These are phyloP conservation scores for Vulpes vulpes DNA, from an alignment of 2,113 vertebrate genomes.

Conservation along the genomic window DNA sequence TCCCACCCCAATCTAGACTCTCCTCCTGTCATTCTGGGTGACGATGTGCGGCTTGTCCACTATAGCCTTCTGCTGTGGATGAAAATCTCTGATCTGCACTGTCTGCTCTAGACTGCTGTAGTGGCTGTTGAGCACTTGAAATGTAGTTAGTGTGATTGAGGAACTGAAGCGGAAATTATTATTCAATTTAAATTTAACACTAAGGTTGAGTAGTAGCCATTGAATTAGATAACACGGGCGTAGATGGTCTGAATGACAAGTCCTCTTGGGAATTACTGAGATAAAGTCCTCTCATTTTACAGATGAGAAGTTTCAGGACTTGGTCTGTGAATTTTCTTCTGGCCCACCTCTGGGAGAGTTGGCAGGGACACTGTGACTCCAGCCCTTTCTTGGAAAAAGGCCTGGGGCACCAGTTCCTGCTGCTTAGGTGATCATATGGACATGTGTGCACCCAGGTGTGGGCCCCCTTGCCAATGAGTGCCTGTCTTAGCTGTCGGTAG, in stretches of 20 bases:
- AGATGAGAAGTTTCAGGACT: constrained; percentile 12
- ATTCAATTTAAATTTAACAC: constrained; percentile 12
- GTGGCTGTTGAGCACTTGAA: not conserved
- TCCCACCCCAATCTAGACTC: not conserved
- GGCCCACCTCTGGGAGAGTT: not conserved
- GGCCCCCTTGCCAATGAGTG: not conserved
- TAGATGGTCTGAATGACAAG: not conserved
- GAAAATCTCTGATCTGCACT: not conserved
- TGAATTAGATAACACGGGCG: not conserved
- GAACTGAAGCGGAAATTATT: not conserved
- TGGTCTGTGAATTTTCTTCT: constrained; percentile 26
- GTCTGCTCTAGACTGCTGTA: not conserved
- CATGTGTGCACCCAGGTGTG: not conserved
- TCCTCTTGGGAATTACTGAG: not conserved
- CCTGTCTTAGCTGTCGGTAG: not conserved
- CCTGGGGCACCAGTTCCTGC: not conserved
- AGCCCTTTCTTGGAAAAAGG: not conserved
- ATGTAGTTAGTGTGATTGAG: not conserved
- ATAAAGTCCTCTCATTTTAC: not conserved
- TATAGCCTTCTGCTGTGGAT: not conserved
- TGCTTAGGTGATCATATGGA: not conserved
- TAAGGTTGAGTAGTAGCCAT: not conserved
- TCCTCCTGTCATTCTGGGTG: not conserved
- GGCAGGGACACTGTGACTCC: not conserved
- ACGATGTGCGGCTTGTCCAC: not conserved